Evolutionary conservation across 2,113 vertebrate genomes (phyloP).

Genomic region (Monopterus albus): DNA sequence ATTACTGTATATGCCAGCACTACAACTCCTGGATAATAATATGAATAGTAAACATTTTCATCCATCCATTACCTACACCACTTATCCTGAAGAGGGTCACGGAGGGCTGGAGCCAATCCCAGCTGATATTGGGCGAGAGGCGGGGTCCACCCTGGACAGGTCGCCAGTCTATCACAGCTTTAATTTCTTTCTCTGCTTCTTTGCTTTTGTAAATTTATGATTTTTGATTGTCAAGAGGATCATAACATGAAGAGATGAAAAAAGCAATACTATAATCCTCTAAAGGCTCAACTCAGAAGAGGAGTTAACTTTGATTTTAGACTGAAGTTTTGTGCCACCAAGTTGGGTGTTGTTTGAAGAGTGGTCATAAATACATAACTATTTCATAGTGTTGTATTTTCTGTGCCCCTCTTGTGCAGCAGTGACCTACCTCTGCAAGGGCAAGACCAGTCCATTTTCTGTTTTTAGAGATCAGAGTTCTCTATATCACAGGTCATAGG

Average conservation of each 20-base stretch:
- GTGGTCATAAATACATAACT: neutral
- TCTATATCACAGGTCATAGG: conserved; percentile 32
- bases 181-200: too few species aligned
- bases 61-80: too few species aligned
- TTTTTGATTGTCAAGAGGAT: too few species aligned
- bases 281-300: conserved; percentile 1
- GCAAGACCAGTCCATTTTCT: conserved; percentile 21
- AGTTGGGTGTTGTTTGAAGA: neutral
- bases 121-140: too few species aligned
- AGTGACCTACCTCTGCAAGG: neutral
- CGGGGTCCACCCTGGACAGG: too few species aligned
- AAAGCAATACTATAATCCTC: too few species aligned
- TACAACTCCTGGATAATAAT: neutral
- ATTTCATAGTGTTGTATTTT: neutral
- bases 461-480: conserved; percentile 17
- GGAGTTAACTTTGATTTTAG: neutral
- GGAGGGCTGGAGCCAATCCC: too few species aligned
- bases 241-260: too few species aligned
- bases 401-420: neutral
- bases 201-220: neutral
- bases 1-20: neutral
- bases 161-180: too few species aligned
- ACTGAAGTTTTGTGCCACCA: neutral
- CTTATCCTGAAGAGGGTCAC: too few species aligned
- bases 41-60: neutral